These are phyloP conservation scores for Brachystomella parvula DNA, from an alignment of 1,140 invertebrate genomes.

Conservation along the genomic window DNA sequence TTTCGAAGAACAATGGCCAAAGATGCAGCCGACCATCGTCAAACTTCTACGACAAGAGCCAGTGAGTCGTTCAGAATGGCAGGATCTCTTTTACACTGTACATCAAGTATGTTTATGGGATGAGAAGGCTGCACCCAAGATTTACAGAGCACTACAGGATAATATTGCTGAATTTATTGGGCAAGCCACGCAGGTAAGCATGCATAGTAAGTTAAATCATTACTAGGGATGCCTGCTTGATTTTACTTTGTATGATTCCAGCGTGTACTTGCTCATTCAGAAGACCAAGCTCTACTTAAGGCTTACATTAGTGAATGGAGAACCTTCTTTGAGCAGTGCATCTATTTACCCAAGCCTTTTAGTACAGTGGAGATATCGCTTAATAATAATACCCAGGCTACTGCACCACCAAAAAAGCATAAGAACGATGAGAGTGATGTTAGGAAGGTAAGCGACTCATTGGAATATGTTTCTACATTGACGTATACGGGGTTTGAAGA, in stretches of 20 bases:
- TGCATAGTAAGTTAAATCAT: not conserved
- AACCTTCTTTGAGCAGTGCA: slow-evolving; percentile 95
- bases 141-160: slow-evolving; percentile 78
- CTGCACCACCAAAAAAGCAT: slow-evolving; percentile 58
- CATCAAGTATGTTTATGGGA: slow-evolving; percentile 93
- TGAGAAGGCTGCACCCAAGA: slow-evolving; percentile 82
- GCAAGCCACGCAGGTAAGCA: slow-evolving; percentile 69
- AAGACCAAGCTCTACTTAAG: slow-evolving; percentile 88
- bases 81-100: slow-evolving; percentile 91
- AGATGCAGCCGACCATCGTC: slow-evolving; percentile 83
- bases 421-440: slow-evolving; percentile 81
- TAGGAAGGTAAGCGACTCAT: slow-evolving; percentile 53
- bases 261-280: slow-evolving; percentile 77
- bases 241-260: slow-evolving; percentile 41
- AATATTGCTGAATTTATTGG: slow-evolving; percentile 93
- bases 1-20: slow-evolving; percentile 93
- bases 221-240: not conserved
- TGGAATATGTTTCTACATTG: slow-evolving; percentile 13
- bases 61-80: slow-evolving; percentile 91
- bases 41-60: slow-evolving; percentile 86
- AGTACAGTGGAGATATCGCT: slow-evolving; percentile 79
- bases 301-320: slow-evolving; percentile 95
- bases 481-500: slow-evolving; percentile 8
- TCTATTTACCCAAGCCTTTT: slow-evolving; percentile 93
- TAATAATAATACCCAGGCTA: slow-evolving; percentile 51